Evolutionary conservation across 2,797 vertebrate species (phyloP).

Genomic region (Lacerta agilis): DNA sequence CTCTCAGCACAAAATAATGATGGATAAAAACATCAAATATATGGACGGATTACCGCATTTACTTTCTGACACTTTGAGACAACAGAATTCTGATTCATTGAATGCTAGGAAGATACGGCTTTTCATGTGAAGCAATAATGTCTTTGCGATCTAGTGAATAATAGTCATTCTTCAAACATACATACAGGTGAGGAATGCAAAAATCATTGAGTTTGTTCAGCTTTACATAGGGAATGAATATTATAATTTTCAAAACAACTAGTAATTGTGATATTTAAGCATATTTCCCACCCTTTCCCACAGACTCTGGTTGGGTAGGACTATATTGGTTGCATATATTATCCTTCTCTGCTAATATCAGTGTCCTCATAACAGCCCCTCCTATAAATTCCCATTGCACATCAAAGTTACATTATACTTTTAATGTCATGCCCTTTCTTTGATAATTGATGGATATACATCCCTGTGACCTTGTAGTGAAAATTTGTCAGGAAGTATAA

Average conservation of each 20-base stretch:
- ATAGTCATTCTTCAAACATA: neutral
- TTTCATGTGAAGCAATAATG: rapidly evolving
- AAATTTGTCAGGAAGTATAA: neutral
- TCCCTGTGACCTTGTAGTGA: neutral
- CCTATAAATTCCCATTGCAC: neutral
- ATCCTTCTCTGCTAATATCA: neutral
- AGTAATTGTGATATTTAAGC: neutral
- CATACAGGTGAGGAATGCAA: neutral
- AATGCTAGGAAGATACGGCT: neutral
- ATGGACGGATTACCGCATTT: conserved; percentile 35
- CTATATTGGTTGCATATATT: neutral
- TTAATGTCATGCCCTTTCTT: neutral
- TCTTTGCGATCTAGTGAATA: neutral
- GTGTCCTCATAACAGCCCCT: neutral
- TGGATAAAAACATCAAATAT: conserved; percentile 47
- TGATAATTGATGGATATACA: neutral
- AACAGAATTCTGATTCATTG: neutral
- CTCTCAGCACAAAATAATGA: conserved; percentile 38
- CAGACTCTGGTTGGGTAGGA: neutral
- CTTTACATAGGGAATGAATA: neutral
- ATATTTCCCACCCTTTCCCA: neutral
- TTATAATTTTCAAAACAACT: neutral
- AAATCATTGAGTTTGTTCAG: neutral
- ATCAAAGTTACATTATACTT: neutral
- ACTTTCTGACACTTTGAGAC: conserved; percentile 8